Evolutionary conservation across 2,113 vertebrate genomes (phyloP), one percentile per base, ranked within the genome.

Genomic region (Phaethon lepturus): DNA sequence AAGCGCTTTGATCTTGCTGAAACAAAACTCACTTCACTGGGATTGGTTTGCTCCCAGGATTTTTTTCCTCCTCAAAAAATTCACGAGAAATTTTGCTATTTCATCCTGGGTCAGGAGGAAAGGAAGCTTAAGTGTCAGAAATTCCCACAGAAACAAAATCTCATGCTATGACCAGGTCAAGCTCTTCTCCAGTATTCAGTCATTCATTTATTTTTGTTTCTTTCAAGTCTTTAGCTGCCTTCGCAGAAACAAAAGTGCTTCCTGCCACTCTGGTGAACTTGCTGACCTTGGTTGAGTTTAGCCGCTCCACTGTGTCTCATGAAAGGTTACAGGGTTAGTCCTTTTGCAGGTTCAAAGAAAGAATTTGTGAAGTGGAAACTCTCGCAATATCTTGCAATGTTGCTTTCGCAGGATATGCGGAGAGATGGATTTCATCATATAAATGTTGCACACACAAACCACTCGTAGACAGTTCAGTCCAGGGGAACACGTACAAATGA

Each of bases 131-230:
- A 91, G 86, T 87, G 94, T 87, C 86, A 96, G 88, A 95, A 96
- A 92, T 95, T 96, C 95, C 89, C 91, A 94, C 60, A 91, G 89
- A 96, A 95, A 60, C 17, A 63, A 80, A 93, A 75, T 72, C 28
- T 60, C 35, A 9, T 33, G 44, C 35, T 87, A 53, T 35, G 83
- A 66, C 73, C 93, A 87, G 88, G 79, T 91, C 95, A 87, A 33
- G 26, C 19, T 95, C 83, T 63, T 89, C 80, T 81, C 60, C 78
- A 45, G 44, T 29, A 77, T 87, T 72, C 17, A 29, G 19, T 23
- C 66, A 94, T 56, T 84, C 44, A 47, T 86, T 92, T 93, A 83
- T 72, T 96, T 92, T 88, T 56, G 13, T 94, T 96, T 95, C 88
- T 89, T 91, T 96, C 89, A 95, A 97, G 91, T n/a, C 49, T 75